Evolutionary conservation across 2,888 invertebrate genomes (phyloP), one percentile per base, ranked within the genome.

Genomic region (Dendrolimus houi): DNA sequence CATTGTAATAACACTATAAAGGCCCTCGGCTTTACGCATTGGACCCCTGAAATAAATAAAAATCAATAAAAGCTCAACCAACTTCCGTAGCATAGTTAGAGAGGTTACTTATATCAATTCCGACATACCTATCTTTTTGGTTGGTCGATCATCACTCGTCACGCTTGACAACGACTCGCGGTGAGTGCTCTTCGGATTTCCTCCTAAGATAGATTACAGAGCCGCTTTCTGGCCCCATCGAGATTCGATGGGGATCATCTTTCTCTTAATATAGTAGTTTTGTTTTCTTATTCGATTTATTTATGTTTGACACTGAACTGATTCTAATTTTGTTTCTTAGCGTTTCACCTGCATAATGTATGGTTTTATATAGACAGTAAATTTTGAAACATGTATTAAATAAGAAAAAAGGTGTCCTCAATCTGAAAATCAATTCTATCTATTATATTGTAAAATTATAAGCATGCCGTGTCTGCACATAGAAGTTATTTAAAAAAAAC

Each of bases 201-300:
- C 59, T 59, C 66, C 66, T 68, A 70, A 70, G 68, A 72, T 67
- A 64, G 56, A 68, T 68, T 62, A 64, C 63, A 63, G 57, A 57
- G 53, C 54, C 55, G 59, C 59, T 67, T 67, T 69, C 58, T 56
- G 66, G 63, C 60, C 59, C 64, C 58, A 67, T 72, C 58, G 62
- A 65, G 57, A 60, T 58, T 60, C 57, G 61, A 67, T 64, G 55
- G 55, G 56, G 55, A 58, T 56, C 14, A 14, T 52, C 29, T n/a
- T 54, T 54, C 55, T 10, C n/a, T 54, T 40, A 17, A 52, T 12
- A 29, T 17, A 41, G 17, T 47, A 14, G 12, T 41, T 9, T 17
- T n/a, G 29, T 12, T 47, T 9, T 54, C 55, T 63, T 53, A 57
- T 61, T 60, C 52, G 57, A 53, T 47, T 47, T 47, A 53, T 47